Percentiles rank a stretch among this genome's conserved stretches.
These are phyloP conservation scores for Chromoteleia sp. DNA, from an alignment of 2,888 invertebrate genomes.

Conservation along the genomic window DNA sequence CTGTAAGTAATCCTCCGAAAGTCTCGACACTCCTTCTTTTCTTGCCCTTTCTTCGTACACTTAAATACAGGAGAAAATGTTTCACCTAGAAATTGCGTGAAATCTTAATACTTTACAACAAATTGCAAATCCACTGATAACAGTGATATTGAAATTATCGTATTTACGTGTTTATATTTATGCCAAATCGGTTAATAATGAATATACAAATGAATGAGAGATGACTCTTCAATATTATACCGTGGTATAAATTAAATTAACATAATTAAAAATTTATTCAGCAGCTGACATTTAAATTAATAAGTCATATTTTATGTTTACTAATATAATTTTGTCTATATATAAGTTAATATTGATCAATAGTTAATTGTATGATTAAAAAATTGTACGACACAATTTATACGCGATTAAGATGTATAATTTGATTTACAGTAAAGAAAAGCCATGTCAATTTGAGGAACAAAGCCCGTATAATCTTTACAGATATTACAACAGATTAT, in stretches of 20 bases:
- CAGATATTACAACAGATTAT: constrained; percentile 30
- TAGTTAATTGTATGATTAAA: too few relatives aligned
- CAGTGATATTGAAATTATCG: not conserved
- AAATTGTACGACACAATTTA: too few relatives aligned
- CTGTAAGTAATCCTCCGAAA: constrained; percentile 69
- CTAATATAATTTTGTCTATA: too few relatives aligned
- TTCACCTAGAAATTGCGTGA: constrained; percentile 66
- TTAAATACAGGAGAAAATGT: constrained; percentile 64
- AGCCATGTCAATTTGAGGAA: constrained; percentile 27
- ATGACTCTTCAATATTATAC: too few relatives aligned
- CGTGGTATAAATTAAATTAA: too few relatives aligned
- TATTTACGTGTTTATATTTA: too few relatives aligned
- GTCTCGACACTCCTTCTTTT: constrained; percentile 67
- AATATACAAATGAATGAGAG: too few relatives aligned
- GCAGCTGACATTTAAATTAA: too few relatives aligned
- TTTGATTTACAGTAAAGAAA: constrained; percentile 34
- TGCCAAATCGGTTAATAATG: not conserved
- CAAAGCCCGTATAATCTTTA: constrained; percentile 26
- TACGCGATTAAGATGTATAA: too few relatives aligned
- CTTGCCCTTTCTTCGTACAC: constrained; percentile 52
- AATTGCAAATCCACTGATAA: constrained; percentile 24
- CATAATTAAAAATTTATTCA: too few relatives aligned
- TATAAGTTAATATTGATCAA: too few relatives aligned
- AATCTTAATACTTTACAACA: constrained; percentile 41
- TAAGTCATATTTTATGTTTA: too few relatives aligned